phyloP scores from a whole-genome alignment of 2,888 invertebrate species.

The Conchocele bisecta region DNA sequence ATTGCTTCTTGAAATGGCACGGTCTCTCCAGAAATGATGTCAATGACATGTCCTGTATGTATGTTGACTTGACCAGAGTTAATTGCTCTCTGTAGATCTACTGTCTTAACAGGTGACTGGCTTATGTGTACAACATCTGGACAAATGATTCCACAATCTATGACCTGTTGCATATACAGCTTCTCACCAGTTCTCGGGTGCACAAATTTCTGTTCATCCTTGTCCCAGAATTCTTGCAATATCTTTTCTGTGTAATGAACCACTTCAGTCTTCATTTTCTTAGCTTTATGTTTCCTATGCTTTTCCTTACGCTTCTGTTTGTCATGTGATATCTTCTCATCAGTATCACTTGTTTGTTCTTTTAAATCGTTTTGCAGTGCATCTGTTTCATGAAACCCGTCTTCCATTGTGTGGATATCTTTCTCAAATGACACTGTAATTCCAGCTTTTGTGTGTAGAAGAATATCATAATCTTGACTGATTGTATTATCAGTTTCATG shows the following conservation, averaged over 20 bases:
- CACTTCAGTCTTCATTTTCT: slow-evolving; percentile 58
- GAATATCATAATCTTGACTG: too few relatives aligned
- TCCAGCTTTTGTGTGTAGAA: too few relatives aligned
- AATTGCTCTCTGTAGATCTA: slow-evolving; percentile 72
- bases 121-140: slow-evolving; percentile 63
- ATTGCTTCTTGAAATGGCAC: slow-evolving; percentile 73
- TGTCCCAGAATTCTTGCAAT: slow-evolving; percentile 69
- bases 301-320: too few relatives aligned
- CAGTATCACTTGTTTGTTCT: too few relatives aligned
- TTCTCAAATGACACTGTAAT: too few relatives aligned
- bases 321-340: too few relatives aligned
- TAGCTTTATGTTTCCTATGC: too few relatives aligned
- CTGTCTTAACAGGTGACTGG: slow-evolving; percentile 59
- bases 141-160: slow-evolving; percentile 69
- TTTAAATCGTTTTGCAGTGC: not conserved
- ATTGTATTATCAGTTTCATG: too few relatives aligned
- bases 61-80: slow-evolving; percentile 87
- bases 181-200: slow-evolving; percentile 70
- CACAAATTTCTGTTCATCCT: slow-evolving; percentile 55
- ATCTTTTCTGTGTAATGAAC: slow-evolving; percentile 62
- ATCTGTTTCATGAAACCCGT: slow-evolving; percentile 6
- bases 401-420: too few relatives aligned
- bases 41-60: slow-evolving; percentile 85
- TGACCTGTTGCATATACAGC: slow-evolving; percentile 69
- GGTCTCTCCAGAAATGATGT: slow-evolving; percentile 84